Conservation (phyloP, 64 coral and sea anemone species). For the Astreopora myriophthalma region DNA sequence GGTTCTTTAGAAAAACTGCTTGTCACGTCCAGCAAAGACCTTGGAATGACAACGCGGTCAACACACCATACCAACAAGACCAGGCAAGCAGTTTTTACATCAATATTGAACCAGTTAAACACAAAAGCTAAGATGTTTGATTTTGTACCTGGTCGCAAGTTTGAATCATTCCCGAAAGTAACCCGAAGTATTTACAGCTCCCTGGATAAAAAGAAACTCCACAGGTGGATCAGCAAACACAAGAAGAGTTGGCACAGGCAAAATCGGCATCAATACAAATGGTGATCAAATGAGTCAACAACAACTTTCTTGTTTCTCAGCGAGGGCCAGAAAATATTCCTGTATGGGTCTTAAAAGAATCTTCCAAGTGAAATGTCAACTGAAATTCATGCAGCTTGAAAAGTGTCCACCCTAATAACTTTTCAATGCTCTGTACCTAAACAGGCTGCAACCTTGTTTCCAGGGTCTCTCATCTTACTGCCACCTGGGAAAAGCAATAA, state of each 20-base stretch:
- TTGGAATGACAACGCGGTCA: not conserved
- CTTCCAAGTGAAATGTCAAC: not conserved
- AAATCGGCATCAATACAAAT: slow-evolving; percentile 37
- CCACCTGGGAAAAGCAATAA: too few species aligned
- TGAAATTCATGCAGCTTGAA: not conserved
- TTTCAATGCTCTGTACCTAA: slow-evolving; percentile 3
- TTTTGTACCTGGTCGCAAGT: slow-evolving; percentile 31
- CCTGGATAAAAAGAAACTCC: slow-evolving; percentile 28
- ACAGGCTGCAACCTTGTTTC: too few species aligned
- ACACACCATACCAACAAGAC: slow-evolving; percentile 59
- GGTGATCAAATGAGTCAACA: not conserved
- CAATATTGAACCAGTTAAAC: slow-evolving; percentile 54
- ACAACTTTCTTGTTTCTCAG: slow-evolving; percentile 5
- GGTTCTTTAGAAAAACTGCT: slow-evolving; percentile 58
- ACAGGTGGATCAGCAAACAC: slow-evolving; percentile 64
- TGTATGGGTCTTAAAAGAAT: not conserved
- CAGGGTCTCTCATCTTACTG: too few species aligned
- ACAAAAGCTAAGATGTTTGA: slow-evolving; percentile 28
- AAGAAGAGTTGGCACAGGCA: slow-evolving; percentile 53
- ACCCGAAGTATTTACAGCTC: slow-evolving; percentile 41
- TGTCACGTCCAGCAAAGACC: slow-evolving; percentile 45
- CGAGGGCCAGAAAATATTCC: not conserved
- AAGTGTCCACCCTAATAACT: not conserved
- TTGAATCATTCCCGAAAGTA: slow-evolving; percentile 54
- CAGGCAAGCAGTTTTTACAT: slow-evolving; percentile 38